A percentile compares a stretch with the other conserved stretches of the same genome.
Evolutionary conservation across 2,888 invertebrate species (phyloP).

Genomic region (Synergus japonicus): DNA sequence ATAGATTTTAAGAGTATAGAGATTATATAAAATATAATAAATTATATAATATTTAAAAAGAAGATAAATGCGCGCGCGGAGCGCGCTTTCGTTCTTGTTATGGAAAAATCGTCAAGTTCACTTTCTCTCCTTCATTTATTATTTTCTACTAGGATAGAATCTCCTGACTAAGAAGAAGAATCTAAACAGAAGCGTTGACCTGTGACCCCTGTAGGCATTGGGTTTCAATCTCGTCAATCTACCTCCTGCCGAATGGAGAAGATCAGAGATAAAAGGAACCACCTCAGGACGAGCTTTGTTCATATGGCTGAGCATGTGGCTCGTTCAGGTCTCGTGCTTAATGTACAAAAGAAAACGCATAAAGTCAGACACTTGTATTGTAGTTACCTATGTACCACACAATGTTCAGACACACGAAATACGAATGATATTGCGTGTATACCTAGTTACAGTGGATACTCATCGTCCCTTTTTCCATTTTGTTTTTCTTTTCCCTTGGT

Average conservation of each 20-base stretch:
- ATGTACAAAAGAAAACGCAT: neutral
- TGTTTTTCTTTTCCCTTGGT: neutral
- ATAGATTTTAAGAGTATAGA: no score
- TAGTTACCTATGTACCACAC: neutral
- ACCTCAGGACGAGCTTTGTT: neutral
- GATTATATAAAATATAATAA: no score
- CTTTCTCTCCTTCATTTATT: neutral
- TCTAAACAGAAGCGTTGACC: constrained; percentile 7
- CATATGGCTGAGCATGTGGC: neutral
- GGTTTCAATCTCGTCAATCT: neutral
- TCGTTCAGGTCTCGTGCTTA: constrained; percentile 3
- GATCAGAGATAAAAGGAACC: constrained; percentile 2
- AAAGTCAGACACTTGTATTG: neutral
- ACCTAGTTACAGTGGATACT: neutral
- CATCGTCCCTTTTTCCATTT: neutral
- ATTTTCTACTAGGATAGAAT: neutral
- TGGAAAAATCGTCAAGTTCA: neutral
- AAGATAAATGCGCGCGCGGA: no score
- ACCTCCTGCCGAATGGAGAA: neutral
- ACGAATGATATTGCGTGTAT: neutral
- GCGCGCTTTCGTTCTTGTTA: no score
- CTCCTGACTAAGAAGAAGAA: neutral
- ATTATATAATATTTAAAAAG: no score
- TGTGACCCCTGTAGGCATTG: neutral
- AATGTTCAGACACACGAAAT: neutral